A percentile compares a stretch with the other conserved stretches of the same genome.
phyloP scores from a whole-genome alignment of 2,888 invertebrate genomes.

The Trilocha varians region DNA sequence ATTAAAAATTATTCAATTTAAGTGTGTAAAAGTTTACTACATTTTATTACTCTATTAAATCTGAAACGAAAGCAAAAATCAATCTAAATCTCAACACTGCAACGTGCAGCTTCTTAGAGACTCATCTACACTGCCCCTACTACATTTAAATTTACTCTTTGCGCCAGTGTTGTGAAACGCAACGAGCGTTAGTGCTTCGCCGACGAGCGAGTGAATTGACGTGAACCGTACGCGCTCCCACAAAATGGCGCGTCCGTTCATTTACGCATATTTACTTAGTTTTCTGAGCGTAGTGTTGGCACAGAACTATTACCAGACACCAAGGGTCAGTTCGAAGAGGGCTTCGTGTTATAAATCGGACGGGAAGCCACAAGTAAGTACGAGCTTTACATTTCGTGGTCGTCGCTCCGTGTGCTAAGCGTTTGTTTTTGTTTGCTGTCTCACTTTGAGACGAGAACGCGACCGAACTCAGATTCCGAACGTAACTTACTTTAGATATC shows the following conservation, averaged over 20 bases:
- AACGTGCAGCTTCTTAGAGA: slow-evolving; percentile 2
- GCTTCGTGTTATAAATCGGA: slow-evolving; percentile 57
- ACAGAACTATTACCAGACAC: slow-evolving; percentile 50
- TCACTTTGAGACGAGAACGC: slow-evolving; percentile 9
- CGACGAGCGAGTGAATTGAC: slow-evolving; percentile 49
- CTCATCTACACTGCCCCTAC: background rate
- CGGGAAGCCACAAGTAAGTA: slow-evolving; percentile 55
- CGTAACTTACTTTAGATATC: no score
- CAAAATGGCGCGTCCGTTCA: slow-evolving; percentile 54
- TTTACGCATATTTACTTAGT: slow-evolving; percentile 38
- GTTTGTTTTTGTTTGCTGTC: slow-evolving; percentile 30
- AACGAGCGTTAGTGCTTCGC: slow-evolving; percentile 52
- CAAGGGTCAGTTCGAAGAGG: slow-evolving; percentile 49
- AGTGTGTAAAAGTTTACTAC: no score
- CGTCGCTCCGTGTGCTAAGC: slow-evolving; percentile 15
- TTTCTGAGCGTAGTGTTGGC: slow-evolving; percentile 31
- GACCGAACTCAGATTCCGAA: background rate
- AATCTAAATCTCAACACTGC: no score
- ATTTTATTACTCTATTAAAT: no score
- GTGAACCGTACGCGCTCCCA: slow-evolving; percentile 38
- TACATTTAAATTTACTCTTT: slow-evolving; percentile 29
- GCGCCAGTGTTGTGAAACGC: slow-evolving; percentile 57
- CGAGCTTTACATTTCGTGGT: slow-evolving; percentile 28
- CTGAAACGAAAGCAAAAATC: no score
- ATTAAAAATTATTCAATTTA: no score